Base-by-base conservation (phyloP, 1,140 invertebrate genomes). In the Drosophila neocordata region DNA sequence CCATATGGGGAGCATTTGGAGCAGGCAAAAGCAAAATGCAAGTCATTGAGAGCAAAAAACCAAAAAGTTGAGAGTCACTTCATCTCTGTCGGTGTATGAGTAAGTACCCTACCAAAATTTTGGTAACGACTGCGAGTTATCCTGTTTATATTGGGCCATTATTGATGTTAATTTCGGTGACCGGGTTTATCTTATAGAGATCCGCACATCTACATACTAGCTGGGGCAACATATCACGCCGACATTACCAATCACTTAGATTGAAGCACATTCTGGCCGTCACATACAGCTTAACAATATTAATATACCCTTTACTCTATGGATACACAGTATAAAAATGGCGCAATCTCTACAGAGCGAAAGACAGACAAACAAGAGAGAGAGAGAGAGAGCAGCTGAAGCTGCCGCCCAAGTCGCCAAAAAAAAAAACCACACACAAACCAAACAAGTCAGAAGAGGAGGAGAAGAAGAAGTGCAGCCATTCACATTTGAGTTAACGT, bases 21-120 rank as follows among this genome's bases (percentile, higher is more conserved):
- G 82, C 82, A 87, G 79, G 82, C 82, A 79, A 78, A 71, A 71
- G 65, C 83, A 75, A 88, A 88, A 61, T 87, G 83, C 82, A 87
- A 87, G 82, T 88, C 82, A 87, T 87, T 88, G 82, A 87, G 82
- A 88, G 83, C 77, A 76, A 82, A 87, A 87, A 76, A 88, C 79
- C 73, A 69, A 78, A 87, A 87, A 79, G 38, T 76, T 41, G 56
- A 85, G 81, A 87, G 67, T 73, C 70, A 75, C 66, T 56, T 58
- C 56, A 72, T 69, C 31, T 58, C 56, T 13, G 44, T 55, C 63
- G 57, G 55, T 63, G 70, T 67, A 27, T 70, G 58, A 2, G 4
- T 24, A 83, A 48, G 11, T 48, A 48, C 8, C 18, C 18, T 18
- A 18, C 15, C 1, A 2, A 44, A 44, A 20, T 3, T 20, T 48